Conservation (phyloP, 2,888 invertebrate genomes). For the Epistrophe eligans region DNA sequence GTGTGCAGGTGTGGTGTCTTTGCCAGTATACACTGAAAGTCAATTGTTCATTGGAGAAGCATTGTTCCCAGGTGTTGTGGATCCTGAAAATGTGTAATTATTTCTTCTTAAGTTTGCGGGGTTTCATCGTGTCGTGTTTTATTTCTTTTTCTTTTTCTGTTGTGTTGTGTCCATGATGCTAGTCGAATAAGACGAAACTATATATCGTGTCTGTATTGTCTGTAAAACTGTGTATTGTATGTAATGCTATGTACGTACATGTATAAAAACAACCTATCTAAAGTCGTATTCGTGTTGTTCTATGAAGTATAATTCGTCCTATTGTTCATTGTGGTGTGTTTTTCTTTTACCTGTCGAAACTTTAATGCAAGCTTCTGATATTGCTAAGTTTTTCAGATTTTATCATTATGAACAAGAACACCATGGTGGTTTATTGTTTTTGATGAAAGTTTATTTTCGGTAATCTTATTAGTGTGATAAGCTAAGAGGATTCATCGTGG, state of each 20-base stretch:
- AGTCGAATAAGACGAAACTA: conserved; percentile 56
- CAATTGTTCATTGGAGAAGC: conserved; percentile 72
- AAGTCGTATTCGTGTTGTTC: conserved; percentile 30
- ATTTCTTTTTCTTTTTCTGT: neutral
- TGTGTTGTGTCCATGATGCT: conserved; percentile 31
- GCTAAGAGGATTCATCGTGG: conserved; percentile 28
- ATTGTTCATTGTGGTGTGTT: conserved; percentile 63
- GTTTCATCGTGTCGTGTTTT: conserved; percentile 18
- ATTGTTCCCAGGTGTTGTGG: conserved; percentile 73
- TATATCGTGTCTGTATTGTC: conserved; percentile 43
- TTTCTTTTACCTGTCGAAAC: neutral
- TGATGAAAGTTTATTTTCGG: conserved; percentile 14
- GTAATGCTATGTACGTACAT: neutral
- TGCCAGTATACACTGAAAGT: conserved; percentile 62
- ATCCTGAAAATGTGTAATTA: conserved; percentile 71
- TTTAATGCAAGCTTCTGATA: conserved; percentile 47
- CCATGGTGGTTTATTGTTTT: conserved; percentile 38
- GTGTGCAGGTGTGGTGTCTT: conserved; percentile 58
- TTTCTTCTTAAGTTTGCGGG: conserved; percentile 63
- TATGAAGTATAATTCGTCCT: conserved; percentile 55
- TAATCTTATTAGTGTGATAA: conserved; percentile 36
- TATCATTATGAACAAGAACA: conserved; percentile 46
- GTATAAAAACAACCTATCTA: neutral
- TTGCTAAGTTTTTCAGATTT: conserved; percentile 56
- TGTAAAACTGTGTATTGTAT: neutral